phyloP scores from a whole-genome alignment of 2,113 vertebrate genomes.

The Manacus vitellinus region DNA sequence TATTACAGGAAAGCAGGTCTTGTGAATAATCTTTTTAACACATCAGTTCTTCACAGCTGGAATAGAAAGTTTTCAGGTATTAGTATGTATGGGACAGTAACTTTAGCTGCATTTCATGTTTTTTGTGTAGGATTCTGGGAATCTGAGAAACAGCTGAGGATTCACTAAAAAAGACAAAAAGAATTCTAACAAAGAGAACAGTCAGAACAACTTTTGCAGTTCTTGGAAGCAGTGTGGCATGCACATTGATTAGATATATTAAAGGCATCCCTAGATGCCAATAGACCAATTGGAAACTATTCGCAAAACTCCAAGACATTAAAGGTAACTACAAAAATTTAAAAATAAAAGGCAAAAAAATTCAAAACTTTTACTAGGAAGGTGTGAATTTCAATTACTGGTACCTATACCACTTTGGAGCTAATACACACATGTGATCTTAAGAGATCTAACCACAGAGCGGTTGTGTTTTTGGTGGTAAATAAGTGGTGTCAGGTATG shows the following conservation, averaged over 20 bases:
- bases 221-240: slow-evolving; percentile 62
- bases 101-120: neutral
- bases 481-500: neutral
- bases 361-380: neutral
- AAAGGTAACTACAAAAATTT: neutral
- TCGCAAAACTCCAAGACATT: neutral
- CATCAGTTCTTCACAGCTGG: neutral
- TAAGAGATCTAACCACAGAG: neutral
- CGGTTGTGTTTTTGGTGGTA: neutral
- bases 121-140: neutral
- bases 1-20: neutral
- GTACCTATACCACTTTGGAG: neutral
- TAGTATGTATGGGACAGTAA: neutral
- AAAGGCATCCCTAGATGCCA: slow-evolving; percentile 5
- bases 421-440: neutral
- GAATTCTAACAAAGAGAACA: slow-evolving; percentile 47
- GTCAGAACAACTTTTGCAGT: neutral
- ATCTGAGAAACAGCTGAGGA: slow-evolving; percentile 24
- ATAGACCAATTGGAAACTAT: neutral
- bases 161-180: neutral
- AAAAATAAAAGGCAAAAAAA: neutral
- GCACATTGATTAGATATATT: slow-evolving; percentile 1
- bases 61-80: neutral
- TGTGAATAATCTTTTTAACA: neutral
- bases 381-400: neutral